phyloP scores from a whole-genome alignment of 1,140 invertebrate species.

The Neodiprion lecontei region DNA sequence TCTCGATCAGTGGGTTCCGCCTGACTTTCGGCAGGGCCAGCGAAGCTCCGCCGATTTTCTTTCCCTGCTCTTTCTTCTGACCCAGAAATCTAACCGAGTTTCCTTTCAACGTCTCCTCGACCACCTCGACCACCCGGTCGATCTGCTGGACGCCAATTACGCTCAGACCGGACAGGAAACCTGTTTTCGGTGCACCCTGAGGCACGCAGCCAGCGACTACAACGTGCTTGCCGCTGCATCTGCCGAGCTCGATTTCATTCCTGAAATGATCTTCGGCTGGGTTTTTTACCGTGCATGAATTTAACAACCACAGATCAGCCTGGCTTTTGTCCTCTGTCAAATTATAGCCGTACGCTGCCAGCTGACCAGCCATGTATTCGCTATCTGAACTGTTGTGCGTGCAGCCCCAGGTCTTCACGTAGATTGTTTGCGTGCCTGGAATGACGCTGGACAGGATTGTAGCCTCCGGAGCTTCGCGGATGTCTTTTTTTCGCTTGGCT shows the following conservation, averaged over 20 bases:
- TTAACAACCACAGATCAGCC: constrained; percentile 94
- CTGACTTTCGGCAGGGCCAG: constrained; percentile 92
- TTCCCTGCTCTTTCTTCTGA: constrained; percentile 80
- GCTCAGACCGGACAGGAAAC: constrained; percentile 82
- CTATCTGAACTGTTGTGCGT: constrained; percentile 96
- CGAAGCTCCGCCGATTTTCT: constrained; percentile 86
- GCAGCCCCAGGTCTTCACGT: constrained; percentile 97
- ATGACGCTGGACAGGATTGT: constrained; percentile 69
- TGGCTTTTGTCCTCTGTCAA: constrained; percentile 82
- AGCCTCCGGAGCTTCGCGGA: constrained; percentile 35
- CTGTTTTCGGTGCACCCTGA: constrained; percentile 81
- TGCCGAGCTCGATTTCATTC: constrained; percentile 88
- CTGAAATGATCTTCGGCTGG: constrained; percentile 96
- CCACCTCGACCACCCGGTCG: constrained; percentile 97
- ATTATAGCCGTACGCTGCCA: constrained; percentile 86
- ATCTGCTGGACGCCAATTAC: constrained; percentile 98
- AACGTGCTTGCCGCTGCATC: constrained; percentile 79
- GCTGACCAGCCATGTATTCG: constrained; percentile 96
- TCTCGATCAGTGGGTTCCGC: constrained; percentile 96
- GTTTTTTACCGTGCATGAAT: constrained; percentile 97
- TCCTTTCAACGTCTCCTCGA: constrained; percentile 96
- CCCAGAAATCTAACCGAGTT: constrained; percentile 83
- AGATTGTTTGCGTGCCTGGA: constrained; percentile 91
- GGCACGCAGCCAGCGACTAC: constrained; percentile 96
- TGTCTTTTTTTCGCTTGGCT: constrained; percentile 58